Percentiles rank a stretch among this genome's conserved stretches.
These are phyloP conservation scores for Danio albolineatus DNA, from an alignment of 2,797 vertebrate species.

Conservation along the genomic window DNA sequence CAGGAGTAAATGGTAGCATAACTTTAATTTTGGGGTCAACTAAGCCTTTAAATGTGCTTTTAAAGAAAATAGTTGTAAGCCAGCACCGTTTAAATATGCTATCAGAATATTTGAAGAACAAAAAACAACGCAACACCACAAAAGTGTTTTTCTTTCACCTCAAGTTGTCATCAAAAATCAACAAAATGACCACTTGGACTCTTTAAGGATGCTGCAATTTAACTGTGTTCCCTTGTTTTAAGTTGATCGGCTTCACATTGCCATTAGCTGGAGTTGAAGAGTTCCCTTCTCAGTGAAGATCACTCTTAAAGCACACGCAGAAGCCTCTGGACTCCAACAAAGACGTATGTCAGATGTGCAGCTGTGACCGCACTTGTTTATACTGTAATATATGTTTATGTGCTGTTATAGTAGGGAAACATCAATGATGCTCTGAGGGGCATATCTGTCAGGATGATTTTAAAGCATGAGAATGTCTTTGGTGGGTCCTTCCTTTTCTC, in stretches of 20 bases:
- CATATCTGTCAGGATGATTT: background rate
- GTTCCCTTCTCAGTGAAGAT: constrained; percentile 30
- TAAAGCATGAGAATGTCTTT: background rate
- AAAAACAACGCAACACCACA: background rate
- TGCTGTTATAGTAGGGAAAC: background rate
- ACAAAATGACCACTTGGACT: background rate
- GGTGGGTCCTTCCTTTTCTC: background rate
- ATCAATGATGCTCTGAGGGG: background rate
- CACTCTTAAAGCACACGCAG: constrained; percentile 14
- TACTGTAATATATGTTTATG: background rate
- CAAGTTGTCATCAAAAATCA: constrained; percentile 5
- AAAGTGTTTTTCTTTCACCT: constrained; percentile 15
- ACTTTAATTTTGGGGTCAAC: no score
- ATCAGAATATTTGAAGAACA: background rate
- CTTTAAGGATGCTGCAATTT: background rate
- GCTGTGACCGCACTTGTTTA: background rate
- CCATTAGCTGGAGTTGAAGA: constrained; percentile 36
- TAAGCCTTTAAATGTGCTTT: background rate
- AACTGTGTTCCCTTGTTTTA: constrained; percentile 27
- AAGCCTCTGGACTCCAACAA: constrained; percentile 22
- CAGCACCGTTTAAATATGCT: constrained; percentile 4
- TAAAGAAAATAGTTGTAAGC: background rate
- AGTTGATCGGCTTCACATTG: constrained; percentile 29
- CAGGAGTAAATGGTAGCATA: no score
- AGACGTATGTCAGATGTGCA: constrained; percentile 2